These are phyloP conservation scores for Amphipoea oculea DNA, from an alignment of 2,888 invertebrate species.

Conservation along the genomic window DNA sequence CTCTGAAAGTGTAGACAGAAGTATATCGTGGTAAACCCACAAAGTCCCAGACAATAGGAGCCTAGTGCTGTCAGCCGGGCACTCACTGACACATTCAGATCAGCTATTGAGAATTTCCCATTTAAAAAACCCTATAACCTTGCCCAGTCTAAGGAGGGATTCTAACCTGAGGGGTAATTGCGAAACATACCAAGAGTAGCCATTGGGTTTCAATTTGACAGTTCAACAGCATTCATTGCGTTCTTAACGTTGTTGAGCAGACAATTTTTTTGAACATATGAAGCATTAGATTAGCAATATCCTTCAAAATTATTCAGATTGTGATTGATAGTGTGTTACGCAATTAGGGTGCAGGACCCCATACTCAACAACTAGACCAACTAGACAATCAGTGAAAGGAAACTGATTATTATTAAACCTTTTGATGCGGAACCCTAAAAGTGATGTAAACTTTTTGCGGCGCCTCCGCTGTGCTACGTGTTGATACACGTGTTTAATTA, in stretches of 20 bases:
- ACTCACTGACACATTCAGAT: neutral
- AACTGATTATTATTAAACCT: neutral
- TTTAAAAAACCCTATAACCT: neutral
- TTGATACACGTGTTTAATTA: constrained; percentile 58
- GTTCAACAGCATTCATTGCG: too few relatives aligned
- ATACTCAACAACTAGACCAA: neutral
- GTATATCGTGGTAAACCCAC: neutral
- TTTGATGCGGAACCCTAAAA: constrained; percentile 35
- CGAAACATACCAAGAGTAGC: too few relatives aligned
- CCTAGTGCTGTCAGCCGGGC: neutral
- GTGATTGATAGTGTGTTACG: too few relatives aligned
- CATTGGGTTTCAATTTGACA: too few relatives aligned
- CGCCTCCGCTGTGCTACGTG: constrained; percentile 36
- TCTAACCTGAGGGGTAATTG: too few relatives aligned
- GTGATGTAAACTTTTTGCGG: constrained; percentile 54
- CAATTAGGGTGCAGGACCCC: too few relatives aligned
- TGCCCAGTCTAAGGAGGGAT: neutral
- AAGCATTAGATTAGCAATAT: too few relatives aligned
- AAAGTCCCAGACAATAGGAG: neutral
- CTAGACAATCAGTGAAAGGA: neutral
- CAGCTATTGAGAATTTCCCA: neutral
- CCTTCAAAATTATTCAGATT: too few relatives aligned
- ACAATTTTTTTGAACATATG: too few relatives aligned
- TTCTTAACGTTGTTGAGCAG: too few relatives aligned
- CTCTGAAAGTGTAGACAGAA: neutral